Conservation (phyloP, 2,888 invertebrate species). For the Sipunculus nudus region DNA sequence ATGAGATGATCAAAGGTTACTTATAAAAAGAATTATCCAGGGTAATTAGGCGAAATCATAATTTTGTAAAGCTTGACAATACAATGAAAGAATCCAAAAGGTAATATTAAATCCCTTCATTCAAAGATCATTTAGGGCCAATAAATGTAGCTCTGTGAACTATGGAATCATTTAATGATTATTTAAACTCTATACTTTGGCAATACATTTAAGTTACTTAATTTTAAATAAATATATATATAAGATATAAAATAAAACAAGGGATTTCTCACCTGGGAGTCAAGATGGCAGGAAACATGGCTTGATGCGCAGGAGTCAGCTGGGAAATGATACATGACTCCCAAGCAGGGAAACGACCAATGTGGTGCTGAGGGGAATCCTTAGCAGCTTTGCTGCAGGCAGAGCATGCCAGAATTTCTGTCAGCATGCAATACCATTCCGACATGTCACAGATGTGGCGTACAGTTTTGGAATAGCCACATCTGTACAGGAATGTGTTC, state of each 20-base stretch:
- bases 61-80: no score
- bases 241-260: neutral
- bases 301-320: constrained; percentile 4
- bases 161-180: no score
- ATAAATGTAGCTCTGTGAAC: no score
- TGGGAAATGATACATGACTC: neutral
- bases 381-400: constrained; percentile 3
- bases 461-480: neutral
- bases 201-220: no score
- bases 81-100: no score
- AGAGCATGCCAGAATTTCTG: constrained; percentile 4
- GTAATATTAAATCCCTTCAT: no score
- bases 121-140: no score
- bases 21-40: no score
- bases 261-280: neutral
- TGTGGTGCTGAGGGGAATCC: neutral
- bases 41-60: no score
- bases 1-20: no score
- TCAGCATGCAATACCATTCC: constrained; percentile 7
- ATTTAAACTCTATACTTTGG: no score
- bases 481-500: neutral
- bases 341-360: constrained; percentile 2
- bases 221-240: no score
- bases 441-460: constrained; percentile 8
- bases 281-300: constrained; percentile 8